Conservation (phyloP, 1,140 invertebrate species). For the Drosophila yakuba region DNA sequence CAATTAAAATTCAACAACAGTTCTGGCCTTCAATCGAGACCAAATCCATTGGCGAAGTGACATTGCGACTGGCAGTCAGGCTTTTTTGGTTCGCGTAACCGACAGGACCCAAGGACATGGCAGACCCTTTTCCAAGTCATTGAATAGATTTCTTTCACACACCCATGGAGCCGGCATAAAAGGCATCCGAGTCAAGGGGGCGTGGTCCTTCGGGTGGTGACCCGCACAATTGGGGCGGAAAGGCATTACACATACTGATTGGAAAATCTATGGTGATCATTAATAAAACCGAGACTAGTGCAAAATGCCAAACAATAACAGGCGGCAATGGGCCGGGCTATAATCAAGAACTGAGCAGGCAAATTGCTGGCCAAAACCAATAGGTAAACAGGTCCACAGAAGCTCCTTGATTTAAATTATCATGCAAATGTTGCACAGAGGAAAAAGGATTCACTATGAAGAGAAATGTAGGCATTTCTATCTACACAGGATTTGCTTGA, state of each 20-base stretch:
- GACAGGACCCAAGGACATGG: slow-evolving; percentile 21
- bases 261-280: slow-evolving; percentile 78
- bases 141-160: slow-evolving; percentile 59
- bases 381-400: not conserved
- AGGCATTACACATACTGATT: slow-evolving; percentile 68
- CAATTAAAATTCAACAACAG: slow-evolving; percentile 75
- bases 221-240: slow-evolving; percentile 41
- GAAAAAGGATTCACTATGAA: not conserved
- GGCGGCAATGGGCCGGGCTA: slow-evolving; percentile 32
- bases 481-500: no score
- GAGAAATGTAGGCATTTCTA: no score
- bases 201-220: slow-evolving; percentile 9
- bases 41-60: slow-evolving; percentile 52
- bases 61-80: slow-evolving; percentile 25
- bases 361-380: slow-evolving; percentile 39
- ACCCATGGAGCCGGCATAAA: slow-evolving; percentile 23
- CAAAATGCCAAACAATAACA: slow-evolving; percentile 66
- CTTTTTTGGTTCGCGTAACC: not conserved
- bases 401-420: slow-evolving; percentile 30
- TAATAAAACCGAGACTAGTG: slow-evolving; percentile 71
- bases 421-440: slow-evolving; percentile 35
- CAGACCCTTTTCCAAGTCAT: slow-evolving; percentile 77
- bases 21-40: slow-evolving; percentile 29
- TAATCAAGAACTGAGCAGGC: slow-evolving; percentile 59
- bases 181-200: slow-evolving; percentile 9